Evolutionary conservation across 2,888 invertebrate species (phyloP), one percentile per base, ranked within the genome.

Genomic region (Rhopalosiphum nymphaeae): DNA sequence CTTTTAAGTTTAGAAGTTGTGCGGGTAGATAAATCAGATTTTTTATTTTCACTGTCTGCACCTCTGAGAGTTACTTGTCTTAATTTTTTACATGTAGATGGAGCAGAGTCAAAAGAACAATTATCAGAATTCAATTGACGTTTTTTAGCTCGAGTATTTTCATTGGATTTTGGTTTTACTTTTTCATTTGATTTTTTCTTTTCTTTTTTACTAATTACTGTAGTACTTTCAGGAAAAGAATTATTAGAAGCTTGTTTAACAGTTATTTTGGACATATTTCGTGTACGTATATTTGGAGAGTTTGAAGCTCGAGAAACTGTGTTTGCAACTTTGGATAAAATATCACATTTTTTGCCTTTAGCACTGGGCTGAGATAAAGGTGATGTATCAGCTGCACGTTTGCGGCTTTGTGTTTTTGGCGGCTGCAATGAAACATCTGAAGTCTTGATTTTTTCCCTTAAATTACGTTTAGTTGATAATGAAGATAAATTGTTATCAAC

Each of bases 341-440:
- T 42, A 61, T 94, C 57, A 90, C 46, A 16, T 91, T 94, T 94
- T 13, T 13, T 9, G 13, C 61, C 61, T 86, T 94, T 94, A 86
- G 90, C 1, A 21, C 46, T 90, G 5, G 93, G 89, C 26, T 89
- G 84, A 78, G 89, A 49, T 36, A 36, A 49, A 85, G 21, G 36
- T 42, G 61, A 67, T 25, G 46, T 29, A 16, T 94, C 90, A 57
- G 94, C 90, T 42, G 49, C 49, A 36, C 90, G 90, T 91, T 94
- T 94, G 10, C 90, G 90, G 42, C 90, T 46, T 90, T 90, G 44
- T 61, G 56, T 93, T 2, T 26, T 46, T 57, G 16, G 3, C 1
- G 10, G 9, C 3, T 89, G 89, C 4, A 21, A 10, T 53, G 56
- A n/a, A 88, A 89, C 25, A 78, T 44, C 49, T 13, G 44, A n/a